These are phyloP conservation scores for Gymnodraco acuticeps DNA, from an alignment of 2,797 vertebrate genomes.

Conservation along the genomic window DNA sequence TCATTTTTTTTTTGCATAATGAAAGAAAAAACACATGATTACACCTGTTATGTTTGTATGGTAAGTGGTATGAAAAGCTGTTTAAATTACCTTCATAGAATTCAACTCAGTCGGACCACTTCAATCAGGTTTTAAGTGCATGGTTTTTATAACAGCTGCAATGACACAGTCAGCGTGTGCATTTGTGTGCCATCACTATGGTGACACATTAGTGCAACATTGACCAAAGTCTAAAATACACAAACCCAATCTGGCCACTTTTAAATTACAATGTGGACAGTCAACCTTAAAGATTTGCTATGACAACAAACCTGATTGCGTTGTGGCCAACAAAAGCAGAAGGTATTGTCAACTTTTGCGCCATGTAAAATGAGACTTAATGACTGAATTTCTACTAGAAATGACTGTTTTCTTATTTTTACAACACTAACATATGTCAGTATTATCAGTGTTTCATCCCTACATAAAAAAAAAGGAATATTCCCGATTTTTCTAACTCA, in stretches of 20 bases:
- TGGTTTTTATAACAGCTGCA: background rate
- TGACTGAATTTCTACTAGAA: conserved; percentile 29
- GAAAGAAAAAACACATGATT: background rate
- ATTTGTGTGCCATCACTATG: conserved; percentile 25
- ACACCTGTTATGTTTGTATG: background rate
- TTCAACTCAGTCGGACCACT: background rate
- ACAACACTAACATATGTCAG: background rate
- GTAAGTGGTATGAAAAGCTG: background rate
- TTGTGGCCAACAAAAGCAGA: conserved; percentile 6
- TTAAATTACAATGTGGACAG: conserved; percentile 33
- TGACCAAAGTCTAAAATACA: conserved; percentile 41
- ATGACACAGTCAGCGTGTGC: background rate
- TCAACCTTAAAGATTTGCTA: conserved; percentile 42
- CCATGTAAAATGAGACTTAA: conserved; percentile 7
- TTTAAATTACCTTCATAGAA: background rate
- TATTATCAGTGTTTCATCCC: conserved; percentile 24
- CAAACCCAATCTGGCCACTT: conserved; percentile 35
- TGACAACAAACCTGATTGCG: conserved; percentile 6
- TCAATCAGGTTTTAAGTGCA: background rate
- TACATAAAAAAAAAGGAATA: background rate
- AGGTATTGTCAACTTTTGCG: background rate
- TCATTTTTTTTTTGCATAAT: conserved; percentile 1
- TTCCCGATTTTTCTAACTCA: background rate
- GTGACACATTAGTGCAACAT: conserved; percentile 31
- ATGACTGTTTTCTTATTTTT: background rate